A percentile compares a stretch with the other conserved stretches of the same genome.
These are phyloP conservation scores for Rana temporaria DNA, from an alignment of 2,113 vertebrate genomes.

Conservation along the genomic window DNA sequence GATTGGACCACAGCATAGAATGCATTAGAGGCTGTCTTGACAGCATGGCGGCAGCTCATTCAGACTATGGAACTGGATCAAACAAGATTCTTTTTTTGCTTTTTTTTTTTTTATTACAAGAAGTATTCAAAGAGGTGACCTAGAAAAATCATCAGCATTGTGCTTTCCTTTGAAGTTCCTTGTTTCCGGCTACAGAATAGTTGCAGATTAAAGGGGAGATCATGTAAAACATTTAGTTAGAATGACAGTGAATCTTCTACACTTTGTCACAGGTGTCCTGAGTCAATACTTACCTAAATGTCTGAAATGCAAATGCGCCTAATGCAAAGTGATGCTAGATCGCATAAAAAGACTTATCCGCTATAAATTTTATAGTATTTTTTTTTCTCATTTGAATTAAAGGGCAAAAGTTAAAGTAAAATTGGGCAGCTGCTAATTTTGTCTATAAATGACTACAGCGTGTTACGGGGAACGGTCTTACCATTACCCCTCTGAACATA, in stretches of 20 bases:
- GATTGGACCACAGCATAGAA: not conserved
- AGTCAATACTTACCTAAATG: not conserved
- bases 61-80: constrained; percentile 43
- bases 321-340: not conserved
- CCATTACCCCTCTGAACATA: too few relatives aligned
- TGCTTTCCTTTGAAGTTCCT: constrained; percentile 37
- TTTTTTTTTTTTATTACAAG: constrained; percentile 20
- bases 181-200: constrained; percentile 25
- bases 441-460: too few relatives aligned
- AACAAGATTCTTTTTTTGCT: constrained; percentile 9
- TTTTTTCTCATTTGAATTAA: too few relatives aligned
- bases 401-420: too few relatives aligned
- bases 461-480: too few relatives aligned
- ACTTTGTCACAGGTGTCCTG: constrained; percentile 25
- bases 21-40: not conserved
- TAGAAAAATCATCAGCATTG: constrained; percentile 48
- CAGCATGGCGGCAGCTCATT: constrained; percentile 10
- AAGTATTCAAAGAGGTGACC: constrained; percentile 39
- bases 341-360: not conserved
- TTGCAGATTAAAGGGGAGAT: constrained; percentile 46
- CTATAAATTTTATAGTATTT: too few relatives aligned
- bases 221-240: constrained; percentile 51
- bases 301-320: constrained; percentile 8
- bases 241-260: constrained; percentile 39
- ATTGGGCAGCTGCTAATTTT: too few relatives aligned